phyloP scores from a whole-genome alignment of 2,797 vertebrate species.

The Gymnodraco acuticeps region DNA sequence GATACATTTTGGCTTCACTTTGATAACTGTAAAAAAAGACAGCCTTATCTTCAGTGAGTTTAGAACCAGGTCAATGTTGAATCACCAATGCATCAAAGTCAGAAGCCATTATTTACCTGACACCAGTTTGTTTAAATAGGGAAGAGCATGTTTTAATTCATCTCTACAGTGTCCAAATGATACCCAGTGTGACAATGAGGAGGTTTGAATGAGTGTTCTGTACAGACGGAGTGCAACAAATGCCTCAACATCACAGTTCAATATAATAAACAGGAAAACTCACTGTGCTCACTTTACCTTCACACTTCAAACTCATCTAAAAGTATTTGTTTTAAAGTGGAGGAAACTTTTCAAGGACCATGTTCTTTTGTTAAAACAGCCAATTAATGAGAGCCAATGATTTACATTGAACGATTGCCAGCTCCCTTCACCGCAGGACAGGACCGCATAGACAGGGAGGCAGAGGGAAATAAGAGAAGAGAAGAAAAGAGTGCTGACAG shows the following conservation, averaged over 20 bases:
- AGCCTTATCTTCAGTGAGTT: not conserved
- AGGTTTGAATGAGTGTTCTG: constrained; percentile 19
- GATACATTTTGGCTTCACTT: not conserved
- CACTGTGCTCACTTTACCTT: constrained; percentile 20
- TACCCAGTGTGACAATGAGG: not conserved
- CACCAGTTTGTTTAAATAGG: constrained; percentile 10
- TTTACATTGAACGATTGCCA: constrained; percentile 33
- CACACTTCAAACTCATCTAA: constrained; percentile 41
- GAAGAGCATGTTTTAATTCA: not conserved
- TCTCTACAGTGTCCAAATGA: constrained; percentile 5
- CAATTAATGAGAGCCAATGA: constrained; percentile 53
- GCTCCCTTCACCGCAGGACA: constrained; percentile 11
- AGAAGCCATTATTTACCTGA: not conserved
- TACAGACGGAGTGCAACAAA: constrained; percentile 17
- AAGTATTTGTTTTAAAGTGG: constrained; percentile 30
- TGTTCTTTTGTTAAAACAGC: constrained; percentile 25
- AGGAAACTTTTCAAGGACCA: constrained; percentile 41
- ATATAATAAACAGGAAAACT: constrained; percentile 27
- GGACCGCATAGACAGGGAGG: constrained; percentile 1
- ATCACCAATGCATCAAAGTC: constrained; percentile 3
- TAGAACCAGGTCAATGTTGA: not conserved
- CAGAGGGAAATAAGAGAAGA: constrained; percentile 20
- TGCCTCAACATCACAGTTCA: constrained; percentile 21
- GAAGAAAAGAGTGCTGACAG: constrained; percentile 35
- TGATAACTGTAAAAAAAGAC: not conserved